Conservation (phyloP, 2,797 vertebrate species). For the Trachops cirrhosus region DNA sequence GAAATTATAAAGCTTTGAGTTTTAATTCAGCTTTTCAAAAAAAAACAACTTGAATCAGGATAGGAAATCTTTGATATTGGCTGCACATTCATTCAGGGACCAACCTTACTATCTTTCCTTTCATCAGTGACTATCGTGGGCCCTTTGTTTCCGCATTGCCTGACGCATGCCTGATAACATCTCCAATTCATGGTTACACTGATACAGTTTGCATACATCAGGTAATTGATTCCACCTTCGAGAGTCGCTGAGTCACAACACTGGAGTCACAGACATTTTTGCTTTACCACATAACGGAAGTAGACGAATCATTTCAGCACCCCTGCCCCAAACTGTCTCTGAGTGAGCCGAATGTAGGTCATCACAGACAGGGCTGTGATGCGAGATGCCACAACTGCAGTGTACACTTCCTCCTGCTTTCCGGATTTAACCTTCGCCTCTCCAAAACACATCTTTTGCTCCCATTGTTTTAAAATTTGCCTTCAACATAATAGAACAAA, state of each 20-base stretch:
- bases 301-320: conserved; percentile 74
- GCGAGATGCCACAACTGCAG: background rate
- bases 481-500: background rate
- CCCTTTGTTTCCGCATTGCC: conserved; percentile 11
- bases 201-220: background rate
- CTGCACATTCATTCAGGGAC: conserved; percentile 27
- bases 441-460: background rate
- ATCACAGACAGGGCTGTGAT: conserved; percentile 42
- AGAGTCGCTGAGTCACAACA: conserved; percentile 78
- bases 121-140: conserved; percentile 2
- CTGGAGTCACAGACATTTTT: conserved; percentile 49
- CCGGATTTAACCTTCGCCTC: background rate
- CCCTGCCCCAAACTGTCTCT: conserved; percentile 50
- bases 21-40: background rate
- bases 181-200: conserved; percentile 50
- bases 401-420: background rate
- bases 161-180: conserved; percentile 64
- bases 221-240: conserved; percentile 78
- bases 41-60: background rate
- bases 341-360: conserved; percentile 82
- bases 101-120: conserved; percentile 38
- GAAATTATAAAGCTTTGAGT: background rate
- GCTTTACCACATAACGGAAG: conserved; percentile 78
- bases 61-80: conserved; percentile 33
- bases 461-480: background rate